Evolutionary conservation across 2,888 invertebrate species (phyloP).

Genomic region (Caenorhabditis panamensis): DNA sequence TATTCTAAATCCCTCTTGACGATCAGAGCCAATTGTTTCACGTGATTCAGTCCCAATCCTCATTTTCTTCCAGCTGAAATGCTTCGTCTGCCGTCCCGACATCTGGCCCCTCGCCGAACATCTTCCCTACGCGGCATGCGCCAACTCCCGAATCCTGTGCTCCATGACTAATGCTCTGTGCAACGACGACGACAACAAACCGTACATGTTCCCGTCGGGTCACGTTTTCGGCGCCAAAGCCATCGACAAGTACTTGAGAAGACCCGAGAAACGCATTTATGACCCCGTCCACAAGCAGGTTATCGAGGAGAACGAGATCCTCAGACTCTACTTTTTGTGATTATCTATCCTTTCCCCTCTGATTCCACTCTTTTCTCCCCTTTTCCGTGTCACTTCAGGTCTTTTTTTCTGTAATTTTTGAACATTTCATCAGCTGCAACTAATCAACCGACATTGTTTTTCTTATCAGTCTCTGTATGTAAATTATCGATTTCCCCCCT

Average conservation of each 20-base stretch:
- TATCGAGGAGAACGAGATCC: constrained; percentile 84
- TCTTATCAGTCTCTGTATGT: background rate
- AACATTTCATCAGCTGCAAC: background rate
- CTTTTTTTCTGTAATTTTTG: background rate
- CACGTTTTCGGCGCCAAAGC: constrained; percentile 85
- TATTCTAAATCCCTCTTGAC: no score
- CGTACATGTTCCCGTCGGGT: constrained; percentile 97
- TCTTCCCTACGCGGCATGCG: constrained; percentile 92
- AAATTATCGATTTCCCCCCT: background rate
- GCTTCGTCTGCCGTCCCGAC: constrained; percentile 77
- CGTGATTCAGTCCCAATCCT: no score
- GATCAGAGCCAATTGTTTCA: no score
- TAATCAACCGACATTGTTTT: no score
- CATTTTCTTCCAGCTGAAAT: constrained; percentile 57
- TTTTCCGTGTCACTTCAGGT: background rate
- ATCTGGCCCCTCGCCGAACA: constrained; percentile 89
- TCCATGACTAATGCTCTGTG: constrained; percentile 91
- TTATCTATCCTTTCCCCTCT: no score
- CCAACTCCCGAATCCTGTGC: constrained; percentile 85
- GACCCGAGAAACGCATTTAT: constrained; percentile 93
- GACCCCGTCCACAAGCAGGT: constrained; percentile 87
- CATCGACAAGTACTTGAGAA: constrained; percentile 55
- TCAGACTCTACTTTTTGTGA: constrained; percentile 2
- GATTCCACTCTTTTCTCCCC: no score
- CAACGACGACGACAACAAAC: constrained; percentile 96